A percentile compares a stretch with the other conserved stretches of the same genome.
These are phyloP conservation scores for Gymnocheta viridis DNA, from an alignment of 2,888 invertebrate genomes.

Conservation along the genomic window DNA sequence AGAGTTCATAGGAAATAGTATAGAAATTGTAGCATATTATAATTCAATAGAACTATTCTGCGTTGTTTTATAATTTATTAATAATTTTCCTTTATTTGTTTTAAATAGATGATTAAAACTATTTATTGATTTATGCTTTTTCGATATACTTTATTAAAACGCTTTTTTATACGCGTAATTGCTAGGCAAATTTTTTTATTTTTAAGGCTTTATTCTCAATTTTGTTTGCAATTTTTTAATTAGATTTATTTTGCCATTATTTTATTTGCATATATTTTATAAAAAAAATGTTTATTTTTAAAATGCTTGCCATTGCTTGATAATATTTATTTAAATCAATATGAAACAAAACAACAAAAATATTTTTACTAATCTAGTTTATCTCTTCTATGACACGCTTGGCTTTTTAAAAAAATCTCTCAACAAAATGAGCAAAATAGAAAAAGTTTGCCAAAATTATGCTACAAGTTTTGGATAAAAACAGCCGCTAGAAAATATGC, in stretches of 20 bases:
- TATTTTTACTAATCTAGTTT: slow-evolving; percentile 80
- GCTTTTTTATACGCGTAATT: slow-evolving; percentile 66
- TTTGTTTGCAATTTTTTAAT: slow-evolving; percentile 15
- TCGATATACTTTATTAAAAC: slow-evolving; percentile 13
- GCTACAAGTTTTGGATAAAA: slow-evolving; percentile 59
- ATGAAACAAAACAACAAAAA: slow-evolving; percentile 47
- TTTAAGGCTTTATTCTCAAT: slow-evolving; percentile 29
- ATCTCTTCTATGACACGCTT: slow-evolving; percentile 80
- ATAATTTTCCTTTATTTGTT: slow-evolving; percentile 4
- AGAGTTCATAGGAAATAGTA: no score
- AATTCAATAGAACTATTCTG: no score
- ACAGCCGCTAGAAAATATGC: slow-evolving; percentile 46
- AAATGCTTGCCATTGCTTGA: slow-evolving; percentile 62
- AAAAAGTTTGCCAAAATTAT: slow-evolving; percentile 54
- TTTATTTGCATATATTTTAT: slow-evolving; percentile 22
- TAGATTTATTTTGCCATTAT: slow-evolving; percentile 16
- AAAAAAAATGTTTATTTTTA: slow-evolving; percentile 18
- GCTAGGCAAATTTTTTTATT: slow-evolving; percentile 35
- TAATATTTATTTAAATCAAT: slow-evolving; percentile 10
- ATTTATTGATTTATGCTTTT: slow-evolving; percentile 6
- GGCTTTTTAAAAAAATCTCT: slow-evolving; percentile 74
- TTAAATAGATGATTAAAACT: neutral
- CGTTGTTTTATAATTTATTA: no score
- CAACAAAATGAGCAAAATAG: slow-evolving; percentile 56
- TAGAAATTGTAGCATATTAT: no score